Base-by-base conservation (phyloP, 1,140 invertebrate species). In the Cardiocondyla obscurior region DNA sequence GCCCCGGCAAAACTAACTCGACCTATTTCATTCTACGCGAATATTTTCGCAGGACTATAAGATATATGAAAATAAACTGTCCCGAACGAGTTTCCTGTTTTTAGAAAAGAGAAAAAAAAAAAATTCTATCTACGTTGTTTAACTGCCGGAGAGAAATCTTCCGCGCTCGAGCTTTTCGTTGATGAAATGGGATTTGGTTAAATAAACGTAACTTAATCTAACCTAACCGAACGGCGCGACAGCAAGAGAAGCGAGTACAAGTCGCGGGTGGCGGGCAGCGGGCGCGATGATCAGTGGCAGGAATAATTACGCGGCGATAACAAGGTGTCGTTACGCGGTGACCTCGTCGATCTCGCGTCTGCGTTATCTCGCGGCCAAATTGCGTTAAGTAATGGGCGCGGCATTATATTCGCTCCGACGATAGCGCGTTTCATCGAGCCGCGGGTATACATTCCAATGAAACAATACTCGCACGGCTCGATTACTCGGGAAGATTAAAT, bases 401-500 rank as follows among this genome's bases (percentile, higher is more conserved):
- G 62, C n/a, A 53, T 65, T 65, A 77, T 77, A 51, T 67, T 69
- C 74, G 74, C 74, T 22, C 25, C 74, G 46, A 55, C 36, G 62
- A 69, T 79, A 79, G 69, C 74, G 46, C 74, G 22, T 65, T 79
- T 67, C 74, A 79, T 79, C 74, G 74, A 69, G 62, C 46, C 62
- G 74, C 74, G 57, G 57, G 74, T 79, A 79, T 79, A 36, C 74
- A 79, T 62, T 79, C 74, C 62, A 79, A 79, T 79, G 69, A 79
- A 79, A 79, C 74, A 79, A 79, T 79, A 55, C 62, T 79, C 74
- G 62, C 62, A 42, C 46, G 74, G 62, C 74, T 79, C 74, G 74
- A 79, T 79, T 79, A 79, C 60, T 46, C 33, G 25, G 44, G 74
- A 79, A 79, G 74, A 79, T 79, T 79, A 79, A 79, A 79, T 79